Base-by-base conservation (phyloP, 2,113 vertebrate species). In the Amphilophus citrinellus region DNA sequence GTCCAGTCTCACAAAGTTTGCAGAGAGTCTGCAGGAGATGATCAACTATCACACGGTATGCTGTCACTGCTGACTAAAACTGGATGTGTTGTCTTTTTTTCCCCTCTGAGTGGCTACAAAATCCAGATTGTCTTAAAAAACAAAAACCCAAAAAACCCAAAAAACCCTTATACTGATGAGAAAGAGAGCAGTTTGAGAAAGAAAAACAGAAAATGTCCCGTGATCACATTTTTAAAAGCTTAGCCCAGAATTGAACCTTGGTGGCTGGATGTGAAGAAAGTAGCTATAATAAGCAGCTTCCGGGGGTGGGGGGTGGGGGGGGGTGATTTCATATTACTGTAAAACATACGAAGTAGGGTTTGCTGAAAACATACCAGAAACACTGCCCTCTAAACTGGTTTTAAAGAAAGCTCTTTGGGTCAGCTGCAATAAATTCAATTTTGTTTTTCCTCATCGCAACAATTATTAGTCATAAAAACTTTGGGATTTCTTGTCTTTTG, bases 21-120 rank as follows among this genome's bases (percentile, higher is more conserved):
- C 98, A 0, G 98, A 99, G 85, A 99, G 96, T 60, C 96, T 99
- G 78, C 97, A 98, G 89, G 98, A 99, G 94, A 99, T 99, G 98
- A 97, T 98, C 92, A 98, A 97, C 96, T 99, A 98, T 91, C 98
- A 99, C 93, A 98, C 97, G 86, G 98, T 99, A 96, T 90, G 97
- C 95, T 75, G 9, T 61, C 63, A 86, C 83, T 91, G 79, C 32
- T 60, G 78, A 84, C 84, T 86, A 87, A 91, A 89, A 90, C 77
- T 22, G 32, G 82, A 91, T 85, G 85, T 59, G 30, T 66, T 60
- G 7, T 76, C 39, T 24, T 13, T 8, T 56, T 11, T 75, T 63
- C 30, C 3, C 1, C 37, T 14, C 20, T 80, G 82, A 32, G 11
- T 35, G 62, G 83, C 84, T 75, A 91, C 44, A 77, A 78, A 88